Base-by-base conservation (phyloP, 2,797 vertebrate species). In the Hylomyscus alleni region DNA sequence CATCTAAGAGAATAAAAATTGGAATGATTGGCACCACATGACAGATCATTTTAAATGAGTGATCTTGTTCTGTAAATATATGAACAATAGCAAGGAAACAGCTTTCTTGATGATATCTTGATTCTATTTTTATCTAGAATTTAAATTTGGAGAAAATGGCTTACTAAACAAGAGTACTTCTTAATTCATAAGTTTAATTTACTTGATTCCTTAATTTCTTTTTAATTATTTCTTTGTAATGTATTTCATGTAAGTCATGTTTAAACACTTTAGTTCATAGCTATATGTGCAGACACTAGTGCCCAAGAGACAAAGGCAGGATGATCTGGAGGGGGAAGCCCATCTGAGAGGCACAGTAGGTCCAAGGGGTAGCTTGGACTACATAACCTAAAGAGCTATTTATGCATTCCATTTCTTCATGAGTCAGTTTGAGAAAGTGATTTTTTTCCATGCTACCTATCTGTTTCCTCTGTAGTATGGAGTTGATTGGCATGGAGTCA, bases 361-460 rank as follows among this genome's bases (percentile, higher is more conserved):
- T 62, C 14, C 56, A 78, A 52, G 5, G 5, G 58, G 22, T n/a
- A 90, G 75, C 34, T 9, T 62, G 40, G 31, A 17, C 44, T 90
- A 13, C 13, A 62, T 37, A 77, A n/a, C 6, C 24, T 67, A 29
- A 44, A 72, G 34, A 52, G 19, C 62, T 86, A 83, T 69, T 87
- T 15, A 77, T 60, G 60, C 13, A 11, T 88, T 97, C 76, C 50
- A 11, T 92, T 91, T 97, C 85, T 92, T 90, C 85, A 94, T 56
- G 34, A 54, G 92, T 94, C 92, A 87, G 17, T 91, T 96, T 95
- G 47, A 2, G 83, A 80, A 78, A 8, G 91, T 87, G 8, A 24
- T 56, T 73, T n/a, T 14, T 76, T 84, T 3, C 80, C 54, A 54
- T 72, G 3, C 56, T 69, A 56, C 47, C 19, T 73, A 11, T 40